Conservation (phyloP, 2,888 invertebrate genomes). For the Eutolmus rufibarbis region DNA sequence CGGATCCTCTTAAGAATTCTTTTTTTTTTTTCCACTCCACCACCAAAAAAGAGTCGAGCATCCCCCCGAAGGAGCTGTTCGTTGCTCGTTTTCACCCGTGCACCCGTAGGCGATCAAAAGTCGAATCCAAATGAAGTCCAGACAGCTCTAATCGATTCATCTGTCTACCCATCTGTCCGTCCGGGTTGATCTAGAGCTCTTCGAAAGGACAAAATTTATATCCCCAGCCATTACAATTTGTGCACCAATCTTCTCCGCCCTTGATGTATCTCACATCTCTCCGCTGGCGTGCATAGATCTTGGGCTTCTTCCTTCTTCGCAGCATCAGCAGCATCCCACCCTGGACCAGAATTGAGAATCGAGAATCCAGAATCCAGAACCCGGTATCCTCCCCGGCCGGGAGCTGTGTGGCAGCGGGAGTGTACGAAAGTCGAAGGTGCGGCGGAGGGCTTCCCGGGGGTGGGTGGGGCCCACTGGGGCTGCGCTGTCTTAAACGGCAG, state of each 20-base stretch:
- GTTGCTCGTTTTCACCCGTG: neutral
- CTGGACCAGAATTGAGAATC: neutral
- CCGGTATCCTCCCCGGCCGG: neutral
- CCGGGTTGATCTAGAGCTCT: conserved; percentile 44
- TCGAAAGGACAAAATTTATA: conserved; percentile 46
- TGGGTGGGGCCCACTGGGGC: neutral
- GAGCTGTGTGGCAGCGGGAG: neutral
- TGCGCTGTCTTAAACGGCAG: neutral
- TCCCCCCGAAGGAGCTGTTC: neutral
- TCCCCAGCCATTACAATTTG: conserved; percentile 28
- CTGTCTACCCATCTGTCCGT: conserved; percentile 45
- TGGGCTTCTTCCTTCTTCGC: conserved; percentile 10
- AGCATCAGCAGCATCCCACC: neutral
- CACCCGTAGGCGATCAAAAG: conserved; percentile 11
- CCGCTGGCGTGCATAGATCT: conserved; percentile 3
- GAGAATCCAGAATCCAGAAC: no score
- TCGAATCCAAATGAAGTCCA: conserved; percentile 43
- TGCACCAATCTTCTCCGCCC: conserved; percentile 5
- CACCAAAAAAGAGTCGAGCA: neutral
- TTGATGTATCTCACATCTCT: neutral
- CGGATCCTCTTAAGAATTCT: neutral
- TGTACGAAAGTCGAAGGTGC: neutral
- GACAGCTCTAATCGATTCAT: conserved; percentile 46
- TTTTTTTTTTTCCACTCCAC: neutral
- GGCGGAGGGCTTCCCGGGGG: neutral